A percentile compares a stretch with the other conserved stretches of the same genome.
phyloP scores from a whole-genome alignment of 2,888 invertebrate genomes.

The Maniola hyperantus region DNA sequence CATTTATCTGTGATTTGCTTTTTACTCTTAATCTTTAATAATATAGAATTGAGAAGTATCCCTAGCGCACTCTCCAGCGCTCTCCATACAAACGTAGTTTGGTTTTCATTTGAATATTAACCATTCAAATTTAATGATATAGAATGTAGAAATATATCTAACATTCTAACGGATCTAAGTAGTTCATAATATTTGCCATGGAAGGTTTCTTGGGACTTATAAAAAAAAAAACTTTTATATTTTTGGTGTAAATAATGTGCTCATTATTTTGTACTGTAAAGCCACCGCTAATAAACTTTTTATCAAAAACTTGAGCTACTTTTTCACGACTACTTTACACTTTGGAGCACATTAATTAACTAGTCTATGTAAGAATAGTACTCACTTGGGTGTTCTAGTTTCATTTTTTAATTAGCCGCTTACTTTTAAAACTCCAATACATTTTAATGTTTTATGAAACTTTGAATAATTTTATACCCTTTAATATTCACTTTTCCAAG shows the following conservation, averaged over 20 bases:
- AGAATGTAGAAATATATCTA: too few species aligned
- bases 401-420: conserved; percentile 25
- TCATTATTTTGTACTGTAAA: not conserved
- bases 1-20: not conserved
- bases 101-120: too few species aligned
- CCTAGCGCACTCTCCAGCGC: too few species aligned
- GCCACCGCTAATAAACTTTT: not conserved
- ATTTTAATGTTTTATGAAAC: conserved; percentile 27
- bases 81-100: too few species aligned
- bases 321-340: conserved; percentile 31
- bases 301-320: conserved; percentile 22
- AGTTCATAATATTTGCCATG: too few species aligned
- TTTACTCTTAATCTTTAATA: not conserved
- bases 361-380: conserved; percentile 34
- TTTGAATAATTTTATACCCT: not conserved
- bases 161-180: too few species aligned
- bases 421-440: conserved; percentile 26
- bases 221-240: too few species aligned
- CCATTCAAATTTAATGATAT: too few species aligned
- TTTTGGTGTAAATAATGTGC: not conserved
- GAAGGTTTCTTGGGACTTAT: too few species aligned
- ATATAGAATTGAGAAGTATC: too few species aligned
- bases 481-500: not conserved
- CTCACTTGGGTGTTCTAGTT: conserved; percentile 36
- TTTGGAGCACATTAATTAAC: conserved; percentile 36